Evolutionary conservation across 1,140 invertebrate genomes (phyloP).

Genomic region (Sitobion miscanthi): DNA sequence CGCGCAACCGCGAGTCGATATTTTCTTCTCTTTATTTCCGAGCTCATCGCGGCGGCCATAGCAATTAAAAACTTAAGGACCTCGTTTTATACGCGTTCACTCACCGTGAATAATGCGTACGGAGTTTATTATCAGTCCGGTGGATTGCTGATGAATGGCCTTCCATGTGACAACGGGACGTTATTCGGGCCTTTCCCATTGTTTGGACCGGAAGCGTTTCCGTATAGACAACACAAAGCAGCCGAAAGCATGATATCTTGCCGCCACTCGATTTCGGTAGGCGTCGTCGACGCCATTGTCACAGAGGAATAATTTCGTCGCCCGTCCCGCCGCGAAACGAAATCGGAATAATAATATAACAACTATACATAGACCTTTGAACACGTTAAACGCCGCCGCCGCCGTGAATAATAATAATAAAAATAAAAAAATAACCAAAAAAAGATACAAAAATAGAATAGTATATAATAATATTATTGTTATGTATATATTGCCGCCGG

Average conservation of each 20-base stretch:
- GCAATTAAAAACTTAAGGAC: slow-evolving; percentile 26
- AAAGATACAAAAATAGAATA: neutral
- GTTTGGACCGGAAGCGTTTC: neutral
- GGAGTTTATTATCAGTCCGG: slow-evolving; percentile 37
- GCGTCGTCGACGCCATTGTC: neutral
- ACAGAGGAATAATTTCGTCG: neutral
- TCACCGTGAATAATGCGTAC: slow-evolving; percentile 12
- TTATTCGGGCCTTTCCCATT: neutral
- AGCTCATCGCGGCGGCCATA: neutral
- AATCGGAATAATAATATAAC: slow-evolving; percentile 3
- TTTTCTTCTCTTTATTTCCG: neutral
- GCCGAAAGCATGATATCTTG: neutral
- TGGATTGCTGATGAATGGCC: slow-evolving; percentile 40
- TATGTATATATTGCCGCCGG: neutral
- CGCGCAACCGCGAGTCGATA: neutral
- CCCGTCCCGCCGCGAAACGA: neutral
- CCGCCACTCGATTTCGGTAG: neutral
- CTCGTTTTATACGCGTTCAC: neutral
- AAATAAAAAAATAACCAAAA: neutral
- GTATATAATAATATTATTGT: neutral
- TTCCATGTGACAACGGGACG: neutral
- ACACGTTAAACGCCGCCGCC: neutral
- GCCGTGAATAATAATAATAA: neutral
- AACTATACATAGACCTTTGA: neutral
- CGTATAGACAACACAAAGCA: slow-evolving; percentile 13